Base-by-base conservation (phyloP, 2,888 invertebrate species). In the Neoascia interrupta region DNA sequence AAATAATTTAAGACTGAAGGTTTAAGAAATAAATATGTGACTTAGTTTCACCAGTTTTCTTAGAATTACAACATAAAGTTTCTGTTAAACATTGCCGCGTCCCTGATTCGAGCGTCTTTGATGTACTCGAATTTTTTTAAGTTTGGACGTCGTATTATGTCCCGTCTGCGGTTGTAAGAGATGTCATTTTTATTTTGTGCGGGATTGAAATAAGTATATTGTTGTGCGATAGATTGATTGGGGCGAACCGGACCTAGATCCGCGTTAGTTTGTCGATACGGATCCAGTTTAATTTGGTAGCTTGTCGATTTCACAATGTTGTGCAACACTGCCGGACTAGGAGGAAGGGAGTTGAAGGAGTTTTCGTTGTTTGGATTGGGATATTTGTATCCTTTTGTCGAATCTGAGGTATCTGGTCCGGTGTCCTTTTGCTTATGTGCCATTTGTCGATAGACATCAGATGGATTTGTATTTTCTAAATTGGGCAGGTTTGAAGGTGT, bases 371-470 rank as follows among this genome's bases (percentile, higher is more conserved):
- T 19, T 73, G 87, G 86, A n/a, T 87, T 84, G 8, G 86, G 85
- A 80, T 88, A 87, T 47, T 84, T 84, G 6, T 82, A 74, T 68
- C 86, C 87, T 73, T 39, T 6, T 15, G 36, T 5, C 3, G 37
- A 13, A 2, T 49, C 31, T 10, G 41, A n/a, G n/a, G 15, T 16
- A 10, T 15, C 39, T 3, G 28, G 36, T 18, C 21, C 58, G 56
- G n/a, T 61, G 5, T 58, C 43, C 13, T 86, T 87, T 26, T 84
- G 82, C 61, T 85, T 87, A 23, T 80, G 68, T 13, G 84, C 86
- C 87, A 87, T 85, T 82, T 88, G 86, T 19, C 84, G 85, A 64
- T 87, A 87, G 15, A 85, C 82, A 66, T 87, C 88, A 1, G 87
- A 84, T 6, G 87, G 84, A 41, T 84, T 84, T 3, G 68, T 11